Base-by-base conservation (phyloP, 2,797 vertebrate genomes). In the Acanthis flammea region DNA sequence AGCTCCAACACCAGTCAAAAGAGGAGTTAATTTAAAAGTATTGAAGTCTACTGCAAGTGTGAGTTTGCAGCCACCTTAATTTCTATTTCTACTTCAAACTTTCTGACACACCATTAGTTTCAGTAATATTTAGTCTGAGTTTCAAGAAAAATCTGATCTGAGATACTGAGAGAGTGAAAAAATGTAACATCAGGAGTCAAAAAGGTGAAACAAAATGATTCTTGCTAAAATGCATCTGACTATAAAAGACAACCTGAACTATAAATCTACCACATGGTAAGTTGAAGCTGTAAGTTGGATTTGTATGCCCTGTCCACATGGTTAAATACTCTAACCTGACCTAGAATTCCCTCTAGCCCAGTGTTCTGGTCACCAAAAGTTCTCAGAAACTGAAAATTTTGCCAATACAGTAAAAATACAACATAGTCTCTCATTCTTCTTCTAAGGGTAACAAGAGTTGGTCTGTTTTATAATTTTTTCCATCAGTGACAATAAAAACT, bases 401-500 rank as follows among this genome's bases (percentile, higher is more conserved):
- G 61, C 66, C 67, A 90, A 54, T 90, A 57, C 4, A 63, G 14
- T 81, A 78, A 86, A 95, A 94, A 85, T 28, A 79, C 41, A 58
- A 6, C 27, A 25, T 33, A 87, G 75, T 86, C 18, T 63, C 9
- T 84, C 50, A 51, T 86, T 87, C 28, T 90, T 74, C 3, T 75
- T 88, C 73, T 86, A 7, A 93, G 33, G 7, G 33, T 45, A 86
- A 77, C 76, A 78, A 72, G 23, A 50, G 50, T 86, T 71, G n/a
- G 33, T 66, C 70, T 91, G 58, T n/a, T 92, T 83, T 78, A 88
- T 90, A 65, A 41, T 90, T 83, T 90, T 92, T 95, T 90, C 91
- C 91, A 91, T 51, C 79, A 83, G 57, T 86, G 72, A 86, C 39
- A 67, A 77, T 90, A 88, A 94, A 92, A 94, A 14, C 5, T 83